Percentiles rank a stretch among this genome's conserved stretches.
These are phyloP conservation scores for Pammene fasciana DNA, from an alignment of 2,888 invertebrate genomes.

Conservation along the genomic window DNA sequence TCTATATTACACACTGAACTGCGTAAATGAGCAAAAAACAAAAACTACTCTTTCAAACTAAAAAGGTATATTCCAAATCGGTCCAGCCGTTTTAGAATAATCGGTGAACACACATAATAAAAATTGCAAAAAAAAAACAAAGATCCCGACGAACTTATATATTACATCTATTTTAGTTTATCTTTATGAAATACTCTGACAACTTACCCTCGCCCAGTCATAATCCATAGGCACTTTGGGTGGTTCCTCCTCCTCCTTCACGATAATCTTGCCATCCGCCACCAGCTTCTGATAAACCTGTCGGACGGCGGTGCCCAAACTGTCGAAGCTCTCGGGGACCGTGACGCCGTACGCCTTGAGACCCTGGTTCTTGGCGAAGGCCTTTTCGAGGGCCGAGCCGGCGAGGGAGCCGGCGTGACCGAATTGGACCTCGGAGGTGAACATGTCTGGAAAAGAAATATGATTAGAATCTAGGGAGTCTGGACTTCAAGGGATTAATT, in stretches of 20 bases:
- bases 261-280: constrained; percentile 90
- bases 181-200: not conserved
- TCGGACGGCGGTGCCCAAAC: constrained; percentile 83
- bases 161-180: too few relatives aligned
- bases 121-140: too few relatives aligned
- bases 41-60: too few relatives aligned
- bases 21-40: too few relatives aligned
- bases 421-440: constrained; percentile 96
- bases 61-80: too few relatives aligned
- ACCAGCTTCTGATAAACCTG: constrained; percentile 91
- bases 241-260: constrained; percentile 96
- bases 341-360: constrained; percentile 92
- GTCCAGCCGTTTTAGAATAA: too few relatives aligned
- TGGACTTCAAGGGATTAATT: too few relatives aligned
- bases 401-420: constrained; percentile 99
- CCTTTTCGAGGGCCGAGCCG: constrained; percentile 96
- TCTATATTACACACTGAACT: too few relatives aligned
- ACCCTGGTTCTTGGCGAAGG: constrained; percentile 94
- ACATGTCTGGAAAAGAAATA: constrained; percentile 85
- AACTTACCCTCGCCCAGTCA: constrained; percentile 94
- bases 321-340: constrained; percentile 97
- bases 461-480: too few relatives aligned
- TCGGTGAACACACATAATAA: too few relatives aligned
- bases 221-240: constrained; percentile 99
- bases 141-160: too few relatives aligned